Conservation (phyloP, 2,888 invertebrate species). For the Entomobrya proxima region DNA sequence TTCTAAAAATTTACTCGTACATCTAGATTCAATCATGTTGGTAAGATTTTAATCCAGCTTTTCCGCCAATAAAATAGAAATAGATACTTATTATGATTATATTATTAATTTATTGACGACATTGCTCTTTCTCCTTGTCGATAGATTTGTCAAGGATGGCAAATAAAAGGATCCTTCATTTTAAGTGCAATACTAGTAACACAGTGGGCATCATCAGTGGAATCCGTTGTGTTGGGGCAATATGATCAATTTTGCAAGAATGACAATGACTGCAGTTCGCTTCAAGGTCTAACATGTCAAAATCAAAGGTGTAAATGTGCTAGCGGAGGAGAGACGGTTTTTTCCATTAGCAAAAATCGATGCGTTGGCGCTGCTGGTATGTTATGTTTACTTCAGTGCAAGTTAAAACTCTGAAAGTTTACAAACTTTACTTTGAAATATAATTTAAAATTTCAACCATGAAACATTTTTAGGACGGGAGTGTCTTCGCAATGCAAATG, state of each 20-base stretch:
- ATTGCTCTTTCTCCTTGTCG: too few species aligned
- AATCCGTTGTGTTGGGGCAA: constrained; percentile 17
- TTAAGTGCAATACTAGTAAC: not conserved
- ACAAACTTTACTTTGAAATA: not conserved
- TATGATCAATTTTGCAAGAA: constrained; percentile 56
- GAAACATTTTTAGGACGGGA: constrained; percentile 66
- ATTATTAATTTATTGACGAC: too few species aligned
- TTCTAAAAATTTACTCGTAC: too few species aligned
- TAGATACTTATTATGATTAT: too few species aligned
- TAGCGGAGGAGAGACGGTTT: constrained; percentile 68
- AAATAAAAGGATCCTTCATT: not conserved
- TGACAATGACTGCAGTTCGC: constrained; percentile 20
- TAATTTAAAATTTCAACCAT: too few species aligned
- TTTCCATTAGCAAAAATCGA: constrained; percentile 62
- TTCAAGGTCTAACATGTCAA: constrained; percentile 62
- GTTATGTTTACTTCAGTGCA: not conserved
- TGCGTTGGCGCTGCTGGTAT: constrained; percentile 65
- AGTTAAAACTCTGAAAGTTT: not conserved
- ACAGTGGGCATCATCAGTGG: not conserved
- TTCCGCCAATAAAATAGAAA: too few species aligned
- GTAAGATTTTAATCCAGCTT: too few species aligned
- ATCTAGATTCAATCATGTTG: too few species aligned
- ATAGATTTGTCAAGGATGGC: not conserved
- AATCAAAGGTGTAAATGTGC: constrained; percentile 62
- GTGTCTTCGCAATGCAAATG: constrained; percentile 54